Conservation (phyloP, 2,888 invertebrate species). For the Ganaspis brasiliensis region DNA sequence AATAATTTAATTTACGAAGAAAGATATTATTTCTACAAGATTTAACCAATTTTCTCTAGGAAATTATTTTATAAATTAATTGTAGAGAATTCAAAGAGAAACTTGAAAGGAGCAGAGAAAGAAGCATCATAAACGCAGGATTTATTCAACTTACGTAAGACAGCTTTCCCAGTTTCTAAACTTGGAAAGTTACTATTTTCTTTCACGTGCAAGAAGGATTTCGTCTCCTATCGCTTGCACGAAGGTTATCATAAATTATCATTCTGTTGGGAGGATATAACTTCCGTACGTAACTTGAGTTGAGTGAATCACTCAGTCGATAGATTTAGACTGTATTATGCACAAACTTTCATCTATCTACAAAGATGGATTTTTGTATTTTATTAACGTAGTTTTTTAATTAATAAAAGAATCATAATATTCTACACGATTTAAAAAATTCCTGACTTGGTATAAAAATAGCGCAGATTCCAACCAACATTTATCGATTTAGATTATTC, state of each 20-base stretch:
- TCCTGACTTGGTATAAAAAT: too few relatives aligned
- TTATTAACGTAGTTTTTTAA: background rate
- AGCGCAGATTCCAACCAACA: too few relatives aligned
- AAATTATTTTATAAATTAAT: constrained; percentile 6
- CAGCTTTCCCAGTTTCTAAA: constrained; percentile 11
- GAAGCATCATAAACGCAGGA: background rate
- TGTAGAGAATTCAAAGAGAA: background rate
- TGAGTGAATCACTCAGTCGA: constrained; percentile 16
- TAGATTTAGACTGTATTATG: background rate
- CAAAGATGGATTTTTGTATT: background rate
- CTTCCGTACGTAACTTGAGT: constrained; percentile 23
- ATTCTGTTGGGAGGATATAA: constrained; percentile 20
- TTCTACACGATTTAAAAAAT: too few relatives aligned
- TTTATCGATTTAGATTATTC: too few relatives aligned
- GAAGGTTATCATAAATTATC: constrained; percentile 23
- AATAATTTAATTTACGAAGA: too few relatives aligned
- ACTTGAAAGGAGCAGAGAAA: background rate
- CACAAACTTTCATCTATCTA: background rate
- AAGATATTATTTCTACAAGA: background rate
- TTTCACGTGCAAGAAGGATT: constrained; percentile 21
- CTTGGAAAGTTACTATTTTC: constrained; percentile 32
- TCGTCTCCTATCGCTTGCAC: constrained; percentile 19
- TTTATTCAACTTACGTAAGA: constrained; percentile 31
- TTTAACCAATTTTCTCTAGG: background rate
- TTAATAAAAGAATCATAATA: too few relatives aligned